phyloP scores from a whole-genome alignment of 2,797 vertebrate species.

The Intellagama lesueurii region DNA sequence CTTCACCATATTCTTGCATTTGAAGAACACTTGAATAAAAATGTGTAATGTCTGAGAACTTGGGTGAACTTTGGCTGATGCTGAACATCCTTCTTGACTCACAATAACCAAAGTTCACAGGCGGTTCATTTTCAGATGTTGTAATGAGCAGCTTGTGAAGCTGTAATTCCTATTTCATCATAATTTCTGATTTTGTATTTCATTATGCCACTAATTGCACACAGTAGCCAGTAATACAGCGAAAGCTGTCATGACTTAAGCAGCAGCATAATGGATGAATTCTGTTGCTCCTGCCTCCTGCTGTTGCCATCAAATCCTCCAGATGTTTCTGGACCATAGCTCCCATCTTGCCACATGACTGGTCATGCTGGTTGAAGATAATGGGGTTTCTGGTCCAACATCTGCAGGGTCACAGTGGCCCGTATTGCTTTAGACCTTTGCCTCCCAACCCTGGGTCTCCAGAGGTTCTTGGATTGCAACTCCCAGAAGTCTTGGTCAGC shows the following conservation, averaged over 20 bases:
- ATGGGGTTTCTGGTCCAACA: too few species aligned
- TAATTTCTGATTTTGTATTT: too few species aligned
- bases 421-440: neutral
- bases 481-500: too few species aligned
- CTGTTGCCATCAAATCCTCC: too few species aligned
- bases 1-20: too few species aligned
- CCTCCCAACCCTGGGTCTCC: too few species aligned
- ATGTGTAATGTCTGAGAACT: neutral
- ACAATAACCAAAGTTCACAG: neutral
- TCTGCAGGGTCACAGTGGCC: too few species aligned
- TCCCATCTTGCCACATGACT: too few species aligned
- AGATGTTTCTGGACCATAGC: too few species aligned
- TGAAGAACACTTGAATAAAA: neutral
- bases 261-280: neutral
- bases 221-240: neutral
- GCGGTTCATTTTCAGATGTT: neutral
- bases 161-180: neutral
- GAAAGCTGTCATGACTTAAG: neutral
- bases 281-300: neutral
- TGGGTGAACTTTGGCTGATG: neutral
- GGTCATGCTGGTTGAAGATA: too few species aligned
- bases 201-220: too few species aligned
- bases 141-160: conserved; percentile 2
- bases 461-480: too few species aligned
- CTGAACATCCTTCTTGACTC: neutral